These are phyloP conservation scores for Phrynocephalus vlangalii DNA, from an alignment of 2,797 vertebrate species.

Conservation along the genomic window DNA sequence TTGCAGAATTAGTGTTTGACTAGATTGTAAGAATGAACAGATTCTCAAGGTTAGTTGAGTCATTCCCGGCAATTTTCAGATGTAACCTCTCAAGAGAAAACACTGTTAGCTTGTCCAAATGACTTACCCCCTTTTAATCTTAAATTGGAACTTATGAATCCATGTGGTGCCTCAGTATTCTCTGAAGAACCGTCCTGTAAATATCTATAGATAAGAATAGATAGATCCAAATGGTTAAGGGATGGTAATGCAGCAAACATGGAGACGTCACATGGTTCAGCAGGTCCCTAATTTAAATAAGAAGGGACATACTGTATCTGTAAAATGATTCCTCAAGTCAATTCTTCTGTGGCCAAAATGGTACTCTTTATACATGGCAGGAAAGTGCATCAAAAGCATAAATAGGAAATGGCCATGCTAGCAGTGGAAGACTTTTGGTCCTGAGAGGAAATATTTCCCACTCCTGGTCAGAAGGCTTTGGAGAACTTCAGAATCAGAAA, in stretches of 20 bases:
- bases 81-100: neutral
- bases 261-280: no score
- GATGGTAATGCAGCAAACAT: no score
- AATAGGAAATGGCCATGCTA: no score
- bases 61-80: neutral
- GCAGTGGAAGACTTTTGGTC: no score
- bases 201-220: no score
- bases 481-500: neutral
- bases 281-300: no score
- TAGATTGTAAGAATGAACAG: neutral
- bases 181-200: no score
- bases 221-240: no score
- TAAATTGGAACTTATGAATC: neutral
- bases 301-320: no score
- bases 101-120: neutral
- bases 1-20: neutral
- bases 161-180: neutral
- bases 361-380: neutral
- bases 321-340: no score
- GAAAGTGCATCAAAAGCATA: neutral
- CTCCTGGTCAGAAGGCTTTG: no score
- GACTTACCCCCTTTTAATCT: neutral
- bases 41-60: neutral
- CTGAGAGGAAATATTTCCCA: no score
- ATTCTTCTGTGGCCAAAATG: neutral